These are phyloP conservation scores for Tupaia tana DNA, from an alignment of 2,113 vertebrate species.

Conservation along the genomic window DNA sequence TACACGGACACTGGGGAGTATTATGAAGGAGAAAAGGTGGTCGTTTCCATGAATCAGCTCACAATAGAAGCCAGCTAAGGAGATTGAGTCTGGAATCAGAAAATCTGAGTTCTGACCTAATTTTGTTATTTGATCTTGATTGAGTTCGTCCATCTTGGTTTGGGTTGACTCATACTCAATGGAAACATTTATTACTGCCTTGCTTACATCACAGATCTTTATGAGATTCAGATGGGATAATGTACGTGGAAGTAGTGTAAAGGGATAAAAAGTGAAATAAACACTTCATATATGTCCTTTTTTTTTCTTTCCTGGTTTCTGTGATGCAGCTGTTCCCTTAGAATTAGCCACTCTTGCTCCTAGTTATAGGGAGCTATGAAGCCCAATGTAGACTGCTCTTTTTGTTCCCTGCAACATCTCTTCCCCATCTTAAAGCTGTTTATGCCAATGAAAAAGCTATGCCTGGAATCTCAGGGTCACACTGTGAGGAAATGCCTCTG, in stretches of 20 bases:
- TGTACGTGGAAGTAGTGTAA: not conserved
- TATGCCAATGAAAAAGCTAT: slow-evolving; percentile 4
- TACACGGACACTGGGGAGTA: not conserved
- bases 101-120: slow-evolving; percentile 1
- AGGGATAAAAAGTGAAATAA: not conserved
- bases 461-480: slow-evolving; percentile 50
- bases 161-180: not conserved
- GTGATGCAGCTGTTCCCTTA: not conserved
- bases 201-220: not conserved
- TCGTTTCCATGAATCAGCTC: not conserved
- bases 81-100: slow-evolving; percentile 8
- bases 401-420: not conserved
- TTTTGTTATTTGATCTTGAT: not conserved
- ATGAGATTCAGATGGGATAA: not conserved
- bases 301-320: not conserved
- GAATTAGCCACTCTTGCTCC: not conserved
- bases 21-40: not conserved
- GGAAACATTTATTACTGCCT: not conserved
- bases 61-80: not conserved
- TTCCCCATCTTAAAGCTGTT: not conserved
- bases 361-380: not conserved
- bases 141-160: slow-evolving; percentile 1
- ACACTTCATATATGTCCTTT: not conserved
- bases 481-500: slow-evolving; percentile 28
- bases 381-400: not conserved